Percentiles rank a stretch among this genome's conserved stretches.
phyloP scores from a whole-genome alignment of 2,797 vertebrate genomes.

The Heteromormyrus szaboi region DNA sequence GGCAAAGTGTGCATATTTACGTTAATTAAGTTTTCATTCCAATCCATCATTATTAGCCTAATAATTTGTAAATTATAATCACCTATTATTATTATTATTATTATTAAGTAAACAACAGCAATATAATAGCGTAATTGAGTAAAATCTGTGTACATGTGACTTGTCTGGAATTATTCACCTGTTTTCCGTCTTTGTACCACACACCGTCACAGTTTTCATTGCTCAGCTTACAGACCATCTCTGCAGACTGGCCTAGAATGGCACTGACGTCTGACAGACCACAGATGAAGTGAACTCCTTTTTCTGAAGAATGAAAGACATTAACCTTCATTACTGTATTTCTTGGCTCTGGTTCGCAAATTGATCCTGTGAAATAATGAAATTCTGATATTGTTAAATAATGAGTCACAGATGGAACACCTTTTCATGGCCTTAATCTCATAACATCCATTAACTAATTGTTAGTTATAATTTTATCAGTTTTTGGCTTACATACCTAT shows the following conservation, averaged over 20 bases:
- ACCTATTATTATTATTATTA: not conserved
- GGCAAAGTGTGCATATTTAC: not conserved
- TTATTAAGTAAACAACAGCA: not conserved
- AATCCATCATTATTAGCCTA: not conserved
- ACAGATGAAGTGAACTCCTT: conserved; percentile 58
- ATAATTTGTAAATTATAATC: not conserved
- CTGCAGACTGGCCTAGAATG: conserved; percentile 54
- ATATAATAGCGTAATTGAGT: not conserved
- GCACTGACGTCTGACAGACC: conserved; percentile 62
- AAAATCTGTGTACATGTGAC: not conserved
- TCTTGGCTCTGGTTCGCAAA: not conserved
- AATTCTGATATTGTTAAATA: not conserved
- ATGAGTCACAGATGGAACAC: not conserved
- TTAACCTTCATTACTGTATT: not conserved
- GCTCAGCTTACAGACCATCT: conserved; percentile 68
- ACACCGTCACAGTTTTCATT: conserved; percentile 59
- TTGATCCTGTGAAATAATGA: not conserved
- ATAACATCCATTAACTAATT: not conserved
- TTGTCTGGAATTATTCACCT: conserved; percentile 29
- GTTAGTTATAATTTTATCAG: not conserved
- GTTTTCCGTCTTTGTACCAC: conserved; percentile 76
- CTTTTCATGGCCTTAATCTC: not conserved
- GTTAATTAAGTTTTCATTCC: not conserved
- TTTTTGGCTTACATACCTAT: conserved; percentile 40
- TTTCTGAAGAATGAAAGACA: conserved; percentile 45